Evolutionary conservation across 2,888 invertebrate species (phyloP).

Genomic region (Lasioglossum calceatum): DNA sequence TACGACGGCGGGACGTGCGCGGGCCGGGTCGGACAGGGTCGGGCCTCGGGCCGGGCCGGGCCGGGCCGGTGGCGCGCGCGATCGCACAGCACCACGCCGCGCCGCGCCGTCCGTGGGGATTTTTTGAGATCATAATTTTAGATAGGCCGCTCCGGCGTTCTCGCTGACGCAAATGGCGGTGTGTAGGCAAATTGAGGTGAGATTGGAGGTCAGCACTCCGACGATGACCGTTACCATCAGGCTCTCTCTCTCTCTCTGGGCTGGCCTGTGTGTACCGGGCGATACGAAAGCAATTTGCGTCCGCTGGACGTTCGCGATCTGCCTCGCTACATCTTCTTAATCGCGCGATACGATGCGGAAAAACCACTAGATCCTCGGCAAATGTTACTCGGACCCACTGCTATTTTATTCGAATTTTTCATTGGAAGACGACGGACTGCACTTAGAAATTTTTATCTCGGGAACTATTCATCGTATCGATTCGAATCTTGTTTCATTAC

Average conservation of each 20-base stretch:
- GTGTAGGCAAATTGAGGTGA: constrained; percentile 84
- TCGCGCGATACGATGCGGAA: not conserved
- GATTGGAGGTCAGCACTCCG: constrained; percentile 83
- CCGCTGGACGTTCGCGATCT: constrained; percentile 24
- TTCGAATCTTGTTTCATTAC: not conserved
- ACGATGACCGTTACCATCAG: constrained; percentile 76
- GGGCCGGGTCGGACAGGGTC: too few species aligned
- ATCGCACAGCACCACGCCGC: constrained; percentile 34
- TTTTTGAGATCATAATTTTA: constrained; percentile 84
- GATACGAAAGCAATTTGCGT: constrained; percentile 70
- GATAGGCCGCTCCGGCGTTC: constrained; percentile 78
- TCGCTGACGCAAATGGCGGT: constrained; percentile 80
- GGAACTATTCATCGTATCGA: not conserved
- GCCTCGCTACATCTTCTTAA: not conserved
- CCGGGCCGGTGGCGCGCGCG: constrained; percentile 45
- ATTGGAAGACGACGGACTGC: not conserved
- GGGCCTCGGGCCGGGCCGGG: constrained; percentile 21
- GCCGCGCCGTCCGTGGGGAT: constrained; percentile 59
- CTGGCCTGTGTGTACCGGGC: constrained; percentile 75
- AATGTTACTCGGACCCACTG: not conserved
- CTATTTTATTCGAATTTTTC: not conserved
- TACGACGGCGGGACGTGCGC: constrained; percentile 68
- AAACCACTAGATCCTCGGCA: not conserved
- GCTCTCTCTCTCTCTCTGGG: constrained; percentile 61
- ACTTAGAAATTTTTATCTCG: not conserved